Percentiles rank a stretch among this genome's conserved stretches.
phyloP scores from a whole-genome alignment of 2,888 invertebrate genomes.

The Punctoribates punctum region DNA sequence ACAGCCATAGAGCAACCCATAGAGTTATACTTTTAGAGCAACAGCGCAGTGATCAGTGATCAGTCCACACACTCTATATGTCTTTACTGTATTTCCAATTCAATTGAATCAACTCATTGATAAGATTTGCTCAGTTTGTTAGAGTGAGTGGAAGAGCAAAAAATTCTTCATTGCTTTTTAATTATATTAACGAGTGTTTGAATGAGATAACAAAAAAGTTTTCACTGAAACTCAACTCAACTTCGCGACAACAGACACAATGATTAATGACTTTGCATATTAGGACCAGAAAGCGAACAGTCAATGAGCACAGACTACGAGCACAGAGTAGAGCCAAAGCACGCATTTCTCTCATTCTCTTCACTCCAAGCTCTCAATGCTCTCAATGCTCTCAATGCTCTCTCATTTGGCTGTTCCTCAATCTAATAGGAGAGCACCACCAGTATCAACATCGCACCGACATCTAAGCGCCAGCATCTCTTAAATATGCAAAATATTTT shows the following conservation, averaged over 20 bases:
- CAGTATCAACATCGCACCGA: not conserved
- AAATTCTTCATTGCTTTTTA: constrained; percentile 44
- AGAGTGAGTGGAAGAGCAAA: constrained; percentile 13
- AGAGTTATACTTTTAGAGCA: not conserved
- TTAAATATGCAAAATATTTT: constrained; percentile 37
- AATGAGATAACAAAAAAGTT: constrained; percentile 43
- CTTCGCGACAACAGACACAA: constrained; percentile 40
- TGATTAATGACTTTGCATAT: constrained; percentile 44
- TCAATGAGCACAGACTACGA: not conserved
- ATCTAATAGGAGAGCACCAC: not conserved
- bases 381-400: constrained; percentile 22
- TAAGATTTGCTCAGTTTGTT: constrained; percentile 33
- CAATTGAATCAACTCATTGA: constrained; percentile 37
- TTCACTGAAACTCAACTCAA: constrained; percentile 36
- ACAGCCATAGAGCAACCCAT: not conserved
- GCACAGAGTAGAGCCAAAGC: constrained; percentile 20
- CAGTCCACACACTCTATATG: constrained; percentile 6
- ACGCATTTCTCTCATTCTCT: constrained; percentile 29
- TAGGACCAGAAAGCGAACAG: constrained; percentile 33
- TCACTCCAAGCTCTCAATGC: constrained; percentile 3
- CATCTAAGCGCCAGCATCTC: constrained; percentile 15
- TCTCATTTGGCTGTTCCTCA: constrained; percentile 20
- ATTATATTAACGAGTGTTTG: constrained; percentile 44
- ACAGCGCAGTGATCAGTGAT: not conserved
- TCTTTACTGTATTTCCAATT: constrained; percentile 31